Evolutionary conservation across 2,888 invertebrate species (phyloP).

Genomic region (Dinocampus coccinellae): DNA sequence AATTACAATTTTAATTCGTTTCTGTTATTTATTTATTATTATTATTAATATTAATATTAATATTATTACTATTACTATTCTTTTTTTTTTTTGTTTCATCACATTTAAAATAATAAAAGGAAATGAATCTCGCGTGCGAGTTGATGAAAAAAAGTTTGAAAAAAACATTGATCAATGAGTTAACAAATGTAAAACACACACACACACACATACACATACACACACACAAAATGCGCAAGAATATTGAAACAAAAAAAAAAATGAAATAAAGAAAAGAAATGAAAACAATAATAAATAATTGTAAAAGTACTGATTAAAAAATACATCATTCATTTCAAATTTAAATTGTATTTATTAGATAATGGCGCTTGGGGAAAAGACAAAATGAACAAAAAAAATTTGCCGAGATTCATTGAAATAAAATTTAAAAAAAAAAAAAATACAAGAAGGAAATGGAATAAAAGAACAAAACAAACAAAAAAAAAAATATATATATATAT

Average conservation of each 20-base stretch:
- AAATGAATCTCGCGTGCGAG: conserved; percentile 14
- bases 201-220: background rate
- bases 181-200: background rate
- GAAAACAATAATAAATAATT: too few relatives aligned
- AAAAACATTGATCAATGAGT: conserved; percentile 15
- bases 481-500: too few relatives aligned
- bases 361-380: conserved; percentile 23
- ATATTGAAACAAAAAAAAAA: conserved; percentile 17
- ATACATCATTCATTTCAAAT: conserved; percentile 22
- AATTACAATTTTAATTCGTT: too few relatives aligned
- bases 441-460: conserved; percentile 44
- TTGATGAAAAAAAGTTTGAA: background rate
- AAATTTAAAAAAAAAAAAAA: conserved; percentile 44
- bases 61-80: too few relatives aligned
- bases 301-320: background rate
- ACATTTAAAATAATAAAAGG: conserved; percentile 15
- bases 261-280: too few relatives aligned
- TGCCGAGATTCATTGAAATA: conserved; percentile 33
- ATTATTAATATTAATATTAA: too few relatives aligned
- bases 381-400: too few relatives aligned
- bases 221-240: conserved; percentile 37
- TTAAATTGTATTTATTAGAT: conserved; percentile 30
- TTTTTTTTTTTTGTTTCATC: conserved; percentile 3
- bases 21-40: too few relatives aligned
- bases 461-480: conserved; percentile 23